Base-by-base conservation (phyloP, 2,888 invertebrate genomes). In the Diarsia brunnea region DNA sequence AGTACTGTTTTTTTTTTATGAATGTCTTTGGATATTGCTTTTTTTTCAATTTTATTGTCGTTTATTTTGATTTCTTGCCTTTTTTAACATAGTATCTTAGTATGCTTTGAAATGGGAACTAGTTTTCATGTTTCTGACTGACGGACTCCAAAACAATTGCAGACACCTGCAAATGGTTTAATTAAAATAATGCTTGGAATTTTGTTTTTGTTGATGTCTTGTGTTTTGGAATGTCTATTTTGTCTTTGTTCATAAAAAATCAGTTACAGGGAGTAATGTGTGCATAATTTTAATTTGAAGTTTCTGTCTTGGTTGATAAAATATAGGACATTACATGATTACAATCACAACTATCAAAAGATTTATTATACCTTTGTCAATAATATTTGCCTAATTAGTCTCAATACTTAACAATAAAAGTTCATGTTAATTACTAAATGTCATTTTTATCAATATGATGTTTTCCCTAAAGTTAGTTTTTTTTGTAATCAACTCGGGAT, bases 301-400 rank as follows among this genome's bases (percentile, higher is more conserved):
- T 60, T 77, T 7, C 16, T 24, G 16, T 7, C 1, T 38, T 24
- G 16, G 14, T 21, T 74, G 16, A 68, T 38, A 31, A 7, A 24
- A 38, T 12, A 47, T 1, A 47, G 38, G 7, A 60, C 27, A 75
- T 27, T 27, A 47, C 58, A n/a, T n/a, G n/a, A n/a, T n/a, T 27
- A 47, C 58, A 19, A 19, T 58, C 16, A 27, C 8, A 2, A 45
- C 5, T 45, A 47, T 16, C 12, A 58, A 16, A 4, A 19, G 24
- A 58, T 16, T 21, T 49, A 53, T 78, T 24, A 67, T 27, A 27
- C 27, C 47, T 78, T 27, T n/a, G 38, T 8, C 31, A 66, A 51
- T 31, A 3, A 31, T 31, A 67, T 66, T 74, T 78, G 12, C 11
- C 11, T 45, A 45, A 79, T 31, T 49, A n/a, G 19, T 60, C 12